These are phyloP conservation scores for Apolygus lucorum DNA, from an alignment of 1,140 invertebrate species.

Conservation along the genomic window DNA sequence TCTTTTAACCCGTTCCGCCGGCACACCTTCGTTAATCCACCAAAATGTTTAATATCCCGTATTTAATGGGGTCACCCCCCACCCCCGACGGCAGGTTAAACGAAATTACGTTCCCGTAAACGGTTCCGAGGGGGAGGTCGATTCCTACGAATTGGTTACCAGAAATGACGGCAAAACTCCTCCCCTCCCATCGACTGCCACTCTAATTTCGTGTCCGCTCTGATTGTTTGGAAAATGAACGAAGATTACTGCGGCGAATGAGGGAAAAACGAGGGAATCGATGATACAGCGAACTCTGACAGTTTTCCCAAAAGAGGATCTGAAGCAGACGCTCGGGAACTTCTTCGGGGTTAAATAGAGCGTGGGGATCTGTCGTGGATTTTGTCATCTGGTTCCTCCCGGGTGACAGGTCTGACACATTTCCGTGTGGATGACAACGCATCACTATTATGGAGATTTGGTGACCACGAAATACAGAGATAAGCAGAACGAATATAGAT, in stretches of 20 bases:
- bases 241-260: not conserved
- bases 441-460: no score
- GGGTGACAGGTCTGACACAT: no score
- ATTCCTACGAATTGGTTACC: not conserved
- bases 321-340: not conserved
- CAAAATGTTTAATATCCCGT: not conserved
- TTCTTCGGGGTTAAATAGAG: not conserved
- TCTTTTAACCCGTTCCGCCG: no score
- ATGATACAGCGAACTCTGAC: not conserved
- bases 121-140: not conserved
- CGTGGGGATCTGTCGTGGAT: no score
- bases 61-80: not conserved
- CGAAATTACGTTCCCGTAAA: not conserved
- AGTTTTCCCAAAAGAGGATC: not conserved
- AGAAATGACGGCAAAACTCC: not conserved
- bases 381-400: no score
- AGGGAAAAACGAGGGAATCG: not conserved
- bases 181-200: no score
- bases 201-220: not conserved
- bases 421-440: no score
- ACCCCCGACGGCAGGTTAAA: not conserved
- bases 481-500: no score
- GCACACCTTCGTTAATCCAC: not conserved
- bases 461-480: no score
- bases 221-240: not conserved